Evolutionary conservation across 2,113 vertebrate genomes (phyloP).

Genomic region (Dicentrarchus labrax): DNA sequence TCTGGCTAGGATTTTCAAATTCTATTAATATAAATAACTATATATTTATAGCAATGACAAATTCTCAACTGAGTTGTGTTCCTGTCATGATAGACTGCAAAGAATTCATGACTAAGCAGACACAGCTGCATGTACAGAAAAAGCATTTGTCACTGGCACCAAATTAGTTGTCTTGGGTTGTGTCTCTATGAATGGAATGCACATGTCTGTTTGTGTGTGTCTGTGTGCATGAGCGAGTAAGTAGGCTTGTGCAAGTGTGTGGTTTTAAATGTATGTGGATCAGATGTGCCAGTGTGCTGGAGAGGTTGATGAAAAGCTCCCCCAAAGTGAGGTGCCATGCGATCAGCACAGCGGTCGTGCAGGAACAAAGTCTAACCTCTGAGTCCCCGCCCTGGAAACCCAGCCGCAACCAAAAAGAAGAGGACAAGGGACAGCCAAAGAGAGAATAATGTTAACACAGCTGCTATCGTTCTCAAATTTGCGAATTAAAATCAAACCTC

Average conservation of each 20-base stretch:
- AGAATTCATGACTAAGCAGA: conserved; percentile 45
- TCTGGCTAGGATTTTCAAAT: conserved; percentile 40
- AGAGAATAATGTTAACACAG: conserved; percentile 83
- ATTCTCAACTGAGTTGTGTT: conserved; percentile 47
- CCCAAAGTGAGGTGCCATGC: conserved; percentile 86
- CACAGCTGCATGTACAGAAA: conserved; percentile 49
- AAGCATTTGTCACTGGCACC: conserved; percentile 35
- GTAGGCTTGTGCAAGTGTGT: conserved; percentile 4
- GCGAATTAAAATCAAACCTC: conserved; percentile 41
- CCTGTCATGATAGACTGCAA: conserved; percentile 11
- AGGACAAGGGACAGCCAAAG: conserved; percentile 82
- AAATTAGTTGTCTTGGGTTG: conserved; percentile 20
- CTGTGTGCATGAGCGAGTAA: not conserved
- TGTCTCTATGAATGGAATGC: conserved; percentile 38
- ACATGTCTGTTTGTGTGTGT: conserved; percentile 11
- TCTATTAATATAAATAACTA: conserved; percentile 55
- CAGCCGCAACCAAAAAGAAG: conserved; percentile 82
- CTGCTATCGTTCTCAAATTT: conserved; percentile 48
- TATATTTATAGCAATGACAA: conserved; percentile 61
- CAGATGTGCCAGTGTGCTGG: conserved; percentile 83
- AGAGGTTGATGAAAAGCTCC: conserved; percentile 88
- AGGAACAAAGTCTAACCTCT: conserved; percentile 88
- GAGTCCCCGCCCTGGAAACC: conserved; percentile 87
- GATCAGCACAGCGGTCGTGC: conserved; percentile 87
- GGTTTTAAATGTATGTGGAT: conserved; percentile 48